Evolutionary conservation across 92 coral and sea anemone genomes (phyloP).

Genomic region (Metridium senile): DNA sequence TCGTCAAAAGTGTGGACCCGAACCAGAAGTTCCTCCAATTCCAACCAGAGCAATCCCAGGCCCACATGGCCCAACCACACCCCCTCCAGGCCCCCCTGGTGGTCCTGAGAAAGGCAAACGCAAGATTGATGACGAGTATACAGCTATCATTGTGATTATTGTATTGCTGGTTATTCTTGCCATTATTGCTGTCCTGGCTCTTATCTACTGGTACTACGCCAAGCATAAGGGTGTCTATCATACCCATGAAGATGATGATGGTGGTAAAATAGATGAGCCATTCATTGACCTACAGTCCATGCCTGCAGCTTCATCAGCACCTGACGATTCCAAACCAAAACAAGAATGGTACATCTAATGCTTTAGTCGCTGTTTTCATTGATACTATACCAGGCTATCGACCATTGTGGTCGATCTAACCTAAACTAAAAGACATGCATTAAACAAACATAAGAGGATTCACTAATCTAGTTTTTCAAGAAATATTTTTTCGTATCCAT

Average conservation of each 20-base stretch:
- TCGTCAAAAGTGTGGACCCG: constrained; percentile 60
- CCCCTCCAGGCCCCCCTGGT: constrained; percentile 5
- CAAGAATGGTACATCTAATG: constrained; percentile 83
- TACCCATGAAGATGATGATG: constrained; percentile 84
- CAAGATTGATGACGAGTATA: constrained; percentile 37
- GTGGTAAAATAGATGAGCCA: constrained; percentile 55
- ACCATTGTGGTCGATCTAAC: background rate
- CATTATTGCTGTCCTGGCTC: constrained; percentile 58
- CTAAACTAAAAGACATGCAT: background rate
- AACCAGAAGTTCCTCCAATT: constrained; percentile 50
- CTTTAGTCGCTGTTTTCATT: background rate
- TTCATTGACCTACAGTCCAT: constrained; percentile 68
- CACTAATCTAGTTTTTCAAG: constrained; percentile 2
- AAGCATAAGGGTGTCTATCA: constrained; percentile 92
- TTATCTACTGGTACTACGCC: constrained; percentile 87
- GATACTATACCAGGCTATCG: background rate
- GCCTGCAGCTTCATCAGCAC: constrained; percentile 39
- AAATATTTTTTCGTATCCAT: background rate
- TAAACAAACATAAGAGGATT: background rate
- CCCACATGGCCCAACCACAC: background rate
- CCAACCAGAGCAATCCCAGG: constrained; percentile 75
- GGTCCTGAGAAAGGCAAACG: constrained; percentile 30
- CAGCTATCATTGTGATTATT: constrained; percentile 73
- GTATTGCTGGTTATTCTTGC: constrained; percentile 67
- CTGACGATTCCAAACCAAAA: constrained; percentile 62